Percentiles rank a stretch among this genome's conserved stretches.
phyloP scores from a whole-genome alignment of 2,797 vertebrate genomes.

The Aeoliscus strigatus region DNA sequence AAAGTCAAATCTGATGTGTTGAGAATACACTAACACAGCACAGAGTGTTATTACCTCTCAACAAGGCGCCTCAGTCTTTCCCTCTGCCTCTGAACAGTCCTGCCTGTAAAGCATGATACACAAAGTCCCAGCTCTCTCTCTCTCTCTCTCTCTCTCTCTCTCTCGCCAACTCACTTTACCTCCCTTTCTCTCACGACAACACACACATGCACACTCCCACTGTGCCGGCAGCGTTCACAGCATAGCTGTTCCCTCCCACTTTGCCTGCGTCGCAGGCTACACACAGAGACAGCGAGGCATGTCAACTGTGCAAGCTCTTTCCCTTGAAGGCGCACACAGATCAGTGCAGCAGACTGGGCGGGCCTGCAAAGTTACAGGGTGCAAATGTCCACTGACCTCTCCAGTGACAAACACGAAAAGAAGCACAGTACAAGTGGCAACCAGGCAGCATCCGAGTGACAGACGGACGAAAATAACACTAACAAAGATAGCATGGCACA shows the following conservation, averaged over 20 bases:
- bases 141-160: constrained; percentile 38
- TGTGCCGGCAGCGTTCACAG: constrained; percentile 49
- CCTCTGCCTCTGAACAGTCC: constrained; percentile 55
- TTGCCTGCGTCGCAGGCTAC: constrained; percentile 18
- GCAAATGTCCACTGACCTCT: constrained; percentile 44
- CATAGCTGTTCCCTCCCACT: constrained; percentile 36
- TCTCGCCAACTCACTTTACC: constrained; percentile 33
- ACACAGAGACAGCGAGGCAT: constrained; percentile 20
- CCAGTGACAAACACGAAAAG: constrained; percentile 17
- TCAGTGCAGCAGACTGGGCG: constrained; percentile 24
- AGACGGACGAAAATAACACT: too few species aligned
- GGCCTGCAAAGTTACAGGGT: constrained; percentile 22
- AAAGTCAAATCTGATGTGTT: constrained; percentile 6
- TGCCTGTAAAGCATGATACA: constrained; percentile 49
- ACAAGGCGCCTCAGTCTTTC: constrained; percentile 60
- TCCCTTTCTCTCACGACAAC: constrained; percentile 33
- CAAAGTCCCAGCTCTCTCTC: constrained; percentile 32
- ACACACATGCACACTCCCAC: constrained; percentile 24
- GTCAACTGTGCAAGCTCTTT: constrained; percentile 17
- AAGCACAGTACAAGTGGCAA: constrained; percentile 18
- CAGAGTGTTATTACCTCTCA: constrained; percentile 62
- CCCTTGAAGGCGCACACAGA: constrained; percentile 10
- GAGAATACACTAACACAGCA: constrained; percentile 11
- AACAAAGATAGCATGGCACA: background rate
- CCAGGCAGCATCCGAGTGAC: constrained; percentile 4